Evolutionary conservation across 2,113 vertebrate species (phyloP), one percentile per base, ranked within the genome.

Genomic region (Picathartes gymnocephalus): DNA sequence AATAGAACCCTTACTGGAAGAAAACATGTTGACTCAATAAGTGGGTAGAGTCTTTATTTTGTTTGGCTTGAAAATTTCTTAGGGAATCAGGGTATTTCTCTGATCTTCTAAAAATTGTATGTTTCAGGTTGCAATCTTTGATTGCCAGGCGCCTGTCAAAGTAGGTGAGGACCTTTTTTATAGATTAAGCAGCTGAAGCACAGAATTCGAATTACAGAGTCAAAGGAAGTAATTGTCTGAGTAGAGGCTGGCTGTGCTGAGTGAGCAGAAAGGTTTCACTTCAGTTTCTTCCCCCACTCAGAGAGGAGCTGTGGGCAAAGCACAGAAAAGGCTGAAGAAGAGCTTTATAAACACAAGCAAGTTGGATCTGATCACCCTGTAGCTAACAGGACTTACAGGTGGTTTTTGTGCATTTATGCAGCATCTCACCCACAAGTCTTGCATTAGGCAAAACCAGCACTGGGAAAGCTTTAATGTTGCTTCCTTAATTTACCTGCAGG

Each of bases 401-500:
- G 96, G 70, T 25, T 79, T 89, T 74, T 48, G 84, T 76, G 92
- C 76, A 11, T 86, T 95, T 81, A 70, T 70, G 77, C 95, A 88
- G 88, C 78, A 57, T 72, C 81, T 85, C 71, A 69, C 65, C 96
- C 92, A 45, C 89, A 44, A 40, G 60, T 5, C 78, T 57, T 44
- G 66, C 73, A 28, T 65, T 93, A 92, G 86, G 86, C 92, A 92
- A 73, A 89, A 48, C 53, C 44, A 19, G 45, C 31, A 30, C 48
- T 88, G 93, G 73, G 95, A 76, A 73, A 42, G 72, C 86, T 95
- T 96, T 92, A 39, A 25, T 73, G 81, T 73, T 80, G 81, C 87
- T 94, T 77, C 78, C 68, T 91, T 66, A 35, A 90, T 92, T 93
- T 86, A 53, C 92, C 62, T 68, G 88, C 86, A n/a, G 83, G 80